Percentiles rank a stretch among this genome's conserved stretches.
Conservation (phyloP, 2,797 vertebrate genomes). For the Brachyalestes nurse region DNA sequence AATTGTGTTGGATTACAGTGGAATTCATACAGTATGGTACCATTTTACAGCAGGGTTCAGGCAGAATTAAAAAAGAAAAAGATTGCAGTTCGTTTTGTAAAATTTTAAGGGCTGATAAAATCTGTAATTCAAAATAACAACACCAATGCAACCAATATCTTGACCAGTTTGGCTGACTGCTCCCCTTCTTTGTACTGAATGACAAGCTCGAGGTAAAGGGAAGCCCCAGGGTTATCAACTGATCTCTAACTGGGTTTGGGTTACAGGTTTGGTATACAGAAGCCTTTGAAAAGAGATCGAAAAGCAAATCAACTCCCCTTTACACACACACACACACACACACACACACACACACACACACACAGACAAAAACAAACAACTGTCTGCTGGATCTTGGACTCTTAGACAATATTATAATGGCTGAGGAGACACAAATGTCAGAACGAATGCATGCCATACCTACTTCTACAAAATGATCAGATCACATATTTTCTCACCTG, state of each 20-base stretch:
- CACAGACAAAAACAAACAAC: slow-evolving; percentile 54
- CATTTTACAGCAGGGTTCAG: no score
- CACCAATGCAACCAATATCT: background rate
- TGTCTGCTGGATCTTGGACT: slow-evolving; percentile 71
- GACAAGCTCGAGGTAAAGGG: slow-evolving; percentile 31
- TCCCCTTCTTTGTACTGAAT: slow-evolving; percentile 16
- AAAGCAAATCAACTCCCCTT: slow-evolving; percentile 13
- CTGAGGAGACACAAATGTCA: slow-evolving; percentile 68
- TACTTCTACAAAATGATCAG: slow-evolving; percentile 69
- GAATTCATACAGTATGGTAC: no score
- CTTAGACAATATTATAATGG: slow-evolving; percentile 69
- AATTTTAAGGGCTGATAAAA: no score
- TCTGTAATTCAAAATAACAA: background rate
- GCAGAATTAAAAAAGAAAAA: no score
- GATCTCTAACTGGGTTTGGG: slow-evolving; percentile 72
- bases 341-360: slow-evolving; percentile 45
- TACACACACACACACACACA: slow-evolving; percentile 38
- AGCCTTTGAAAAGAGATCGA: slow-evolving; percentile 76
- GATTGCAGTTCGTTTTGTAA: no score
- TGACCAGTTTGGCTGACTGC: slow-evolving; percentile 6
- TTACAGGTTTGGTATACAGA: slow-evolving; percentile 68
- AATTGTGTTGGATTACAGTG: background rate
- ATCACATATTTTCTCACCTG: slow-evolving; percentile 61
- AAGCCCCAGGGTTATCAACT: slow-evolving; percentile 69
- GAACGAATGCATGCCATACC: slow-evolving; percentile 79